phyloP scores from a whole-genome alignment of 1,140 invertebrate species.

The Brachionus rubens region DNA sequence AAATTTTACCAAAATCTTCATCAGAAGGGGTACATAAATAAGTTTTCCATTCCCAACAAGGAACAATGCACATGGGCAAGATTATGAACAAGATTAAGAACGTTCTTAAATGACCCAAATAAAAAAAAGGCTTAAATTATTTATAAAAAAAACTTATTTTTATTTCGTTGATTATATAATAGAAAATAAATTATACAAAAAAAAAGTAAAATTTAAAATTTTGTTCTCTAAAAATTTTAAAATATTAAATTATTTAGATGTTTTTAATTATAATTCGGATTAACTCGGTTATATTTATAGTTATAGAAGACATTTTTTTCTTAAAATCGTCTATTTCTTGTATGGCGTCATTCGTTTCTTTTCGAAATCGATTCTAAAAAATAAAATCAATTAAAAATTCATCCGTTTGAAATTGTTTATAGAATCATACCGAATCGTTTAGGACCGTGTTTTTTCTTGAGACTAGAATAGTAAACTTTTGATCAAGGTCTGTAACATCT shows the following conservation, averaged over 20 bases:
- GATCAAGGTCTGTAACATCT: background rate
- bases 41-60: no score
- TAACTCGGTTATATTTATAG: slow-evolving; percentile 25
- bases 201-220: no score
- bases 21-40: no score
- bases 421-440: slow-evolving; percentile 1
- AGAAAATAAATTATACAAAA: no score
- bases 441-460: slow-evolving; percentile 1
- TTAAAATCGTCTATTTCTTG: slow-evolving; percentile 31
- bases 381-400: background rate
- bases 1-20: no score
- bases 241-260: background rate
- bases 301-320: slow-evolving; percentile 34
- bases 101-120: no score
- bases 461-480: background rate
- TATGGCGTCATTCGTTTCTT: slow-evolving; percentile 18
- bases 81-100: no score
- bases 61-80: no score
- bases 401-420: background rate
- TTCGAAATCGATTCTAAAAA: slow-evolving; percentile 4
- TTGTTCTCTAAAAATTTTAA: no score
- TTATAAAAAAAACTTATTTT: no score
- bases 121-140: no score
- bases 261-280: slow-evolving; percentile 9
- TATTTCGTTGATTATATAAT: no score